Conservation (phyloP, 2,113 vertebrate genomes). For the Bubalus kerabau region DNA sequence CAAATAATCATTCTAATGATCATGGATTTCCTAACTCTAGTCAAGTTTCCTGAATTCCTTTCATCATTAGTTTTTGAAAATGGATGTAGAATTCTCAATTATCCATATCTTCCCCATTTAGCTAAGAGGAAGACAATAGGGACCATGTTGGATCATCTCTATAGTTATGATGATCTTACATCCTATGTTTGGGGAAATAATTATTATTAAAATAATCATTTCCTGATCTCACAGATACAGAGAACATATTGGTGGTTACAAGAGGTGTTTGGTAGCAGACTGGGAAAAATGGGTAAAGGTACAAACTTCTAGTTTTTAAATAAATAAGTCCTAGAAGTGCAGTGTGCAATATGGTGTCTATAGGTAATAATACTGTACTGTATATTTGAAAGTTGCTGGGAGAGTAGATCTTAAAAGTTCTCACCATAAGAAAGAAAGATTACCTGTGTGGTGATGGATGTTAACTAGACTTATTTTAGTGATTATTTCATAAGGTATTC, state of each 20-base stretch:
- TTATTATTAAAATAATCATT: background rate
- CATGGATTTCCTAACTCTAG: background rate
- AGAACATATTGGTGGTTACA: background rate
- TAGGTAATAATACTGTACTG: background rate
- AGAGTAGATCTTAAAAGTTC: background rate
- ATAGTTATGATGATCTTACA: background rate
- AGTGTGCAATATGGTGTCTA: background rate
- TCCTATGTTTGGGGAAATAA: background rate
- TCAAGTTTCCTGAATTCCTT: background rate
- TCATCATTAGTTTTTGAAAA: conserved; percentile 31
- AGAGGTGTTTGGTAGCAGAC: background rate
- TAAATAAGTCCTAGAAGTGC: background rate
- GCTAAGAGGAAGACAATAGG: background rate
- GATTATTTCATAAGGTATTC: background rate
- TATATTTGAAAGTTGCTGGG: background rate
- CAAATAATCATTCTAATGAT: background rate
- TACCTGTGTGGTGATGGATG: background rate
- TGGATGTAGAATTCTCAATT: background rate
- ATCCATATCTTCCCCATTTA: background rate
- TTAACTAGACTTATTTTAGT: background rate
- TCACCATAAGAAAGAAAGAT: background rate
- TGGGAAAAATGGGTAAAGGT: background rate
- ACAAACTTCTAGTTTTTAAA: background rate
- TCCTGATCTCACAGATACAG: background rate
- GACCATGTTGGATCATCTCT: background rate